Conservation (phyloP, 2,113 vertebrate genomes). For the Turnix velox region DNA sequence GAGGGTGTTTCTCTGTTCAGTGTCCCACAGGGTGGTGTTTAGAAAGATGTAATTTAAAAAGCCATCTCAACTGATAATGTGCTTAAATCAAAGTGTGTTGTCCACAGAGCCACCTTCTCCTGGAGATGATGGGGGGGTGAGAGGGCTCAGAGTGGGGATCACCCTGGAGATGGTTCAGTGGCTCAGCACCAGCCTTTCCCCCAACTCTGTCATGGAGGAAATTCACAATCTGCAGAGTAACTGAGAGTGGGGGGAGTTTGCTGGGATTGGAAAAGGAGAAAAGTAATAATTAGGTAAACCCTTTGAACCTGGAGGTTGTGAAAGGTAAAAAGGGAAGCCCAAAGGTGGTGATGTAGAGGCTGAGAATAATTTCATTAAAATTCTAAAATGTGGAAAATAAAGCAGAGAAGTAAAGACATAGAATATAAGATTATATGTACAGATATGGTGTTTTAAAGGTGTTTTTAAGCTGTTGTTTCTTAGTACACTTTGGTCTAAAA, state of each 20-base stretch:
- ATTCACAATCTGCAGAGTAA: neutral
- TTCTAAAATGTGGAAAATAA: neutral
- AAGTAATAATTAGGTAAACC: neutral
- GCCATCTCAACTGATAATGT: neutral
- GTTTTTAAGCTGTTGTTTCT: neutral
- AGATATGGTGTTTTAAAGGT: neutral
- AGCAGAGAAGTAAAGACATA: neutral
- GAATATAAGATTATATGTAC: neutral
- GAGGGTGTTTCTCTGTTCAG: neutral
- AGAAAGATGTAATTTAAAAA: neutral
- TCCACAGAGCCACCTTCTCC: neutral
- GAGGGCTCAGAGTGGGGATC: rapidly evolving
- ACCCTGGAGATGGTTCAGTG: neutral
- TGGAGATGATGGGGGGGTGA: rapidly evolving
- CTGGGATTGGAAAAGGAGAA: neutral
- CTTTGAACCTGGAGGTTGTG: neutral
- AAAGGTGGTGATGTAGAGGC: rapidly evolving
- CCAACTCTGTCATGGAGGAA: rapidly evolving
- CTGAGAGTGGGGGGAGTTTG: neutral
- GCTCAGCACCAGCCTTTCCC: neutral
- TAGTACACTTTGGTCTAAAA: neutral
- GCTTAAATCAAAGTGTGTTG: neutral
- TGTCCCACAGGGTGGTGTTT: rapidly evolving
- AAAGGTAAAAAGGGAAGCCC: neutral
- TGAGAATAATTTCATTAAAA: too few relatives aligned